These are phyloP conservation scores for Rhadinocentrus ornatus DNA, from an alignment of 2,797 vertebrate genomes.

Conservation along the genomic window DNA sequence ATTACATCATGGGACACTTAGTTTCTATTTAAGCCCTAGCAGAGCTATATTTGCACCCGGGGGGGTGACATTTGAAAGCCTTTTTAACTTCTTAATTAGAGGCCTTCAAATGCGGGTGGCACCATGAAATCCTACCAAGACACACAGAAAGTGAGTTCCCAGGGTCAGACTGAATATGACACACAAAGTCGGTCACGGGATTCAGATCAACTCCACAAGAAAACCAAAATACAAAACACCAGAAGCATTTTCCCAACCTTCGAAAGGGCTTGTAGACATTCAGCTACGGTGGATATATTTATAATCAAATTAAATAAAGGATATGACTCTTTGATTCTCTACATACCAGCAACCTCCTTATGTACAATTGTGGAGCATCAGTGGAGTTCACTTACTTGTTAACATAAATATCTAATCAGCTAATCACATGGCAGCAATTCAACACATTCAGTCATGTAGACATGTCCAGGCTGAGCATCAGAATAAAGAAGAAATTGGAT, in stretches of 20 bases:
- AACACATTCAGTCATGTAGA: too few relatives aligned
- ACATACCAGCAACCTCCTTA: too few relatives aligned
- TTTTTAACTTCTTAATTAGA: slow-evolving; percentile 75
- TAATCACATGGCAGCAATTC: too few relatives aligned
- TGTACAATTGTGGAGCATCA: too few relatives aligned
- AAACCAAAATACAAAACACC: slow-evolving; percentile 8
- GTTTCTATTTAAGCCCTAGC: slow-evolving; percentile 64
- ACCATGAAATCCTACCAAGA: slow-evolving; percentile 51
- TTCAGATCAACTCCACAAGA: neutral
- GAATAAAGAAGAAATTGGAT: too few relatives aligned
- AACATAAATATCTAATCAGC: too few relatives aligned
- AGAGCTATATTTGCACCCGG: slow-evolving; percentile 66
- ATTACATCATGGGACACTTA: slow-evolving; percentile 66
- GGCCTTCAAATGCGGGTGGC: slow-evolving; percentile 61
- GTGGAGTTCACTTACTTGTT: too few relatives aligned
- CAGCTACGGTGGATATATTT: neutral
- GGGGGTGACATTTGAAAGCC: slow-evolving; percentile 59
- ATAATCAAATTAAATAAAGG: too few relatives aligned
- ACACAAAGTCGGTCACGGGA: slow-evolving; percentile 7
- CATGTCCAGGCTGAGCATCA: too few relatives aligned
- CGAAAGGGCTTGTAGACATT: neutral
- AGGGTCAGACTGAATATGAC: slow-evolving; percentile 38
- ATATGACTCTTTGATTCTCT: too few relatives aligned
- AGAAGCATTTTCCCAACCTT: neutral
- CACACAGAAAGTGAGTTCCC: slow-evolving; percentile 50